These are phyloP conservation scores for Propithecus perrieri DNA, from an alignment of 2,797 vertebrate genomes.

Conservation along the genomic window DNA sequence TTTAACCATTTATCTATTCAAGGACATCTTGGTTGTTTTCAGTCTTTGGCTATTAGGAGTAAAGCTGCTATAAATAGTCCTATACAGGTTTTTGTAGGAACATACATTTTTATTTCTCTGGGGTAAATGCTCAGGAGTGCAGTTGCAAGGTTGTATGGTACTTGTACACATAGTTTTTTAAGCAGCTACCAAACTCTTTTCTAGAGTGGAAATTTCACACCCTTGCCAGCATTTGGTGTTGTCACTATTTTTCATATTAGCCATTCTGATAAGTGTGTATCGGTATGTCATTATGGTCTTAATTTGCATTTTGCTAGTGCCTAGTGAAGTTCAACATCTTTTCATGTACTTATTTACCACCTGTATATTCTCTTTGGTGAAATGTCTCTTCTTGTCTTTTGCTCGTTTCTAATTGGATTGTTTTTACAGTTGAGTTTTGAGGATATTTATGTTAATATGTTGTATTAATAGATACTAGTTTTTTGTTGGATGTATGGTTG, in stretches of 20 bases:
- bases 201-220: neutral
- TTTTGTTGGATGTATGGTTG: neutral
- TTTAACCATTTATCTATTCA: neutral
- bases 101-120: neutral
- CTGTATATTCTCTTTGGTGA: neutral
- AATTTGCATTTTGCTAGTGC: neutral
- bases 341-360: neutral
- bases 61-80: neutral
- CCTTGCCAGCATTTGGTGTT: neutral
- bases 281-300: neutral
- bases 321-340: neutral
- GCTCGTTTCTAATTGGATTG: neutral
- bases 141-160: neutral
- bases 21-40: neutral
- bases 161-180: neutral
- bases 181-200: neutral
- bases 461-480: neutral
- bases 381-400: neutral
- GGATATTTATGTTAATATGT: neutral
- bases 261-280: neutral
- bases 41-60: neutral
- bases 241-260: neutral
- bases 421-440: neutral
- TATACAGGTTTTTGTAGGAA: neutral
- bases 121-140: neutral